A percentile compares a stretch with the other conserved stretches of the same genome.
phyloP scores from a whole-genome alignment of 2,888 invertebrate species.

The Hydroisotoma schaefferi region DNA sequence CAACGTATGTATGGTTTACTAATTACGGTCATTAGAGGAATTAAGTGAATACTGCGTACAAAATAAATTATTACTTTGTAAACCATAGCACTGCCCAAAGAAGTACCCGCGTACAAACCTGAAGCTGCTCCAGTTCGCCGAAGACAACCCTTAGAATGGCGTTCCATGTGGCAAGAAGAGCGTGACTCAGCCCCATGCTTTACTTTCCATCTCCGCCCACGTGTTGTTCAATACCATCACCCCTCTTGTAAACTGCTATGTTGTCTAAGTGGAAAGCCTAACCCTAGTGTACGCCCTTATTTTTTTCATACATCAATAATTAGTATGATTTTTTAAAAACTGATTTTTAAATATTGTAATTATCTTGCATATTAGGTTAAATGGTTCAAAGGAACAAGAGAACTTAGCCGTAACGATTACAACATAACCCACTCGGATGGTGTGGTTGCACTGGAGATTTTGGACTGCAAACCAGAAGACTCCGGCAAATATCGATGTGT shows the following conservation, averaged over 20 bases:
- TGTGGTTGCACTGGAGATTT: conserved; percentile 94
- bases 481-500: conserved; percentile 94
- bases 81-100: conserved; percentile 67
- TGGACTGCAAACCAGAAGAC: conserved; percentile 89
- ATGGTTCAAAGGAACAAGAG: conserved; percentile 81
- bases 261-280: conserved; percentile 91
- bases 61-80: neutral
- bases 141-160: conserved; percentile 76
- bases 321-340: neutral
- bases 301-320: too few relatives aligned
- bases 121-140: conserved; percentile 69
- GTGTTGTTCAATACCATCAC: conserved; percentile 93
- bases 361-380: conserved; percentile 53
- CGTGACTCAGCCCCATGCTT: conserved; percentile 91
- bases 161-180: conserved; percentile 88
- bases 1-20: conserved; percentile 67
- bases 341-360: neutral
- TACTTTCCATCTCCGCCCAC: conserved; percentile 96
- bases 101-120: conserved; percentile 64
- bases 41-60: neutral
- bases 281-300: conserved; percentile 69
- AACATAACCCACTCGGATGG: conserved; percentile 89
- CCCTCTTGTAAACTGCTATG: conserved; percentile 93
- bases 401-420: conserved; percentile 85
- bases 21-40: neutral